phyloP scores from a whole-genome alignment of 2,113 vertebrate species.

The Pangasianodon gigas region DNA sequence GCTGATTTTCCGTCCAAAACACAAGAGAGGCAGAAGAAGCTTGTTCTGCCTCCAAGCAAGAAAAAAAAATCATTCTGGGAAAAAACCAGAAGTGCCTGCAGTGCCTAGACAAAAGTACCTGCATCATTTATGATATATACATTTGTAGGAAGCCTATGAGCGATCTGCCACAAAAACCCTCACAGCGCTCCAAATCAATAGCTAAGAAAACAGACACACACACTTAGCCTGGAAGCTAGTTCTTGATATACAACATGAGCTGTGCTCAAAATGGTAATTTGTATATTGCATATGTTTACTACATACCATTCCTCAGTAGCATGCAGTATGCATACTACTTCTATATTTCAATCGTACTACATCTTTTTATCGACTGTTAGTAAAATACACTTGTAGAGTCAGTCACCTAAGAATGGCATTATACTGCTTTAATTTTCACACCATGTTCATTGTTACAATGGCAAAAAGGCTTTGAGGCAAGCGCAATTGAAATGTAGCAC shows the following conservation, averaged over 20 bases:
- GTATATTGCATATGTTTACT: not conserved
- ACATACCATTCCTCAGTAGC: not conserved
- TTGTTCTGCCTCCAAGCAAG: not conserved
- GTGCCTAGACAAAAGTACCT: not conserved
- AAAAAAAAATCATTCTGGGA: not conserved
- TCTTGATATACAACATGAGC: not conserved
- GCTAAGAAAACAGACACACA: not conserved
- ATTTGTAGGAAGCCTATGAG: constrained; percentile 13
- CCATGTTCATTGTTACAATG: not conserved
- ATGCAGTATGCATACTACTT: not conserved
- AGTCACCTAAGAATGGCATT: not conserved
- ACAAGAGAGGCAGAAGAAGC: constrained; percentile 2
- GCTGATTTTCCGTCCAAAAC: not conserved
- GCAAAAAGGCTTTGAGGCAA: not conserved
- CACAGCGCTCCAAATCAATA: not conserved
- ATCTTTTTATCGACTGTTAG: not conserved
- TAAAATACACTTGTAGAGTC: not conserved
- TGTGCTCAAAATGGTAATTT: not conserved
- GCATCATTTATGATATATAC: constrained; percentile 30
- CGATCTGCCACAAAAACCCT: not conserved
- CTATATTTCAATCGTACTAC: not conserved
- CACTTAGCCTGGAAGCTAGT: constrained; percentile 5
- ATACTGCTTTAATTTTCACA: not conserved
- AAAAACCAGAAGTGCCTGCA: not conserved
- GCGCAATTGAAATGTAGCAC: not conserved